Percentiles rank a stretch among this genome's conserved stretches.
Evolutionary conservation across 1,140 invertebrate genomes (phyloP).

Genomic region (Melipona quadrifasciata): DNA sequence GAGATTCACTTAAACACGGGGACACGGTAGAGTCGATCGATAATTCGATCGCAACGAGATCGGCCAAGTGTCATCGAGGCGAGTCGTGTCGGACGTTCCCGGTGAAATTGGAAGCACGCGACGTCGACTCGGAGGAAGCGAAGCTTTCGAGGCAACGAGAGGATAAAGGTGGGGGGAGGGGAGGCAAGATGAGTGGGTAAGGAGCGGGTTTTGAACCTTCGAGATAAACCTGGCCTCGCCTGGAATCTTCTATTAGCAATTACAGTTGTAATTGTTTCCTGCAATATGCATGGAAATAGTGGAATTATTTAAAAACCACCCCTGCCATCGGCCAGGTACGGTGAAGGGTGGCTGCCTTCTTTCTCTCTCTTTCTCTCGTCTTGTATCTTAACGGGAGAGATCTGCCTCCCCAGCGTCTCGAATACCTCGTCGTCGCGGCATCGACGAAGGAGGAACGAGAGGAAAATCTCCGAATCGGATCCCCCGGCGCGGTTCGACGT

Average conservation of each 20-base stretch:
- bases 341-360: conserved; percentile 1
- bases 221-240: conserved; percentile 81
- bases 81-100: conserved; percentile 31
- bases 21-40: not conserved
- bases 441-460: too few relatives aligned
- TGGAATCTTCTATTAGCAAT: conserved; percentile 83
- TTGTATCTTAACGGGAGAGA: conserved; percentile 53
- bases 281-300: conserved; percentile 82
- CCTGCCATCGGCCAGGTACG: conserved; percentile 36
- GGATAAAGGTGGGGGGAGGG: conserved; percentile 33
- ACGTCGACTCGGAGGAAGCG: too few relatives aligned
- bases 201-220: conserved; percentile 67
- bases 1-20: too few relatives aligned
- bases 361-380: conserved; percentile 22
- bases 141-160: not conserved
- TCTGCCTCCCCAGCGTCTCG: conserved; percentile 35
- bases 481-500: conserved; percentile 66
- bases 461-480: conserved; percentile 62
- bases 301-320: conserved; percentile 82
- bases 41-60: conserved; percentile 31
- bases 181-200: conserved; percentile 57
- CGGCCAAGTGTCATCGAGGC: conserved; percentile 16
- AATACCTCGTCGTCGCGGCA: conserved; percentile 37
- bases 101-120: conserved; percentile 46
- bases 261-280: conserved; percentile 83